Evolutionary conservation across 2,113 vertebrate genomes (phyloP).

Genomic region (Gasterosteus nipponicus): DNA sequence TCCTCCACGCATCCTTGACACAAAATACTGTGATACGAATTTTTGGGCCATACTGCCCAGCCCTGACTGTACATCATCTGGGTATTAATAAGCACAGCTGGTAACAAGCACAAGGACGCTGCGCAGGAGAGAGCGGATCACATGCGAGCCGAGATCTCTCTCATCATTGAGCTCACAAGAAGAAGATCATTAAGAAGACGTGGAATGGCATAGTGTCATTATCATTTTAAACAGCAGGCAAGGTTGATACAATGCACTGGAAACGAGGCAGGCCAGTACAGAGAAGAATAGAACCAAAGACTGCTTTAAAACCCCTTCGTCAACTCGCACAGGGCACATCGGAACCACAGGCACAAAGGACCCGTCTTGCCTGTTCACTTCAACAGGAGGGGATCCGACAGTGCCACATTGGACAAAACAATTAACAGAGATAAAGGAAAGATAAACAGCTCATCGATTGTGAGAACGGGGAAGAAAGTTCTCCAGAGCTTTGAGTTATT

Average conservation of each 20-base stretch:
- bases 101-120: too few relatives aligned
- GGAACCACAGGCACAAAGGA: not conserved
- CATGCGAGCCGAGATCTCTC: too few relatives aligned
- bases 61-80: too few relatives aligned
- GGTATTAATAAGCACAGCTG: too few relatives aligned
- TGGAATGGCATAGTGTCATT: not conserved
- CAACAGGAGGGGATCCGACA: not conserved
- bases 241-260: not conserved
- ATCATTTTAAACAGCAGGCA: not conserved
- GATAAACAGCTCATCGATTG: slow-evolving; percentile 27
- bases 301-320: not conserved
- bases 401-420: slow-evolving; percentile 2
- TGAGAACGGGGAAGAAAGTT: slow-evolving; percentile 29
- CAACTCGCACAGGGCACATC: not conserved
- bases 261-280: not conserved
- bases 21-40: too few relatives aligned
- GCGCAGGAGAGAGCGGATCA: too few relatives aligned
- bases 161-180: not conserved
- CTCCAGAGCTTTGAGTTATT: slow-evolving; percentile 28
- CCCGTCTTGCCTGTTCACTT: not conserved
- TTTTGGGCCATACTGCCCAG: too few relatives aligned
- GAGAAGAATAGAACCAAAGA: not conserved
- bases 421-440: slow-evolving; percentile 26
- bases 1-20: too few relatives aligned
- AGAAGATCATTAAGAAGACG: not conserved